Evolutionary conservation across 2,797 vertebrate genomes (phyloP).

Genomic region (Rhadinocentrus ornatus): DNA sequence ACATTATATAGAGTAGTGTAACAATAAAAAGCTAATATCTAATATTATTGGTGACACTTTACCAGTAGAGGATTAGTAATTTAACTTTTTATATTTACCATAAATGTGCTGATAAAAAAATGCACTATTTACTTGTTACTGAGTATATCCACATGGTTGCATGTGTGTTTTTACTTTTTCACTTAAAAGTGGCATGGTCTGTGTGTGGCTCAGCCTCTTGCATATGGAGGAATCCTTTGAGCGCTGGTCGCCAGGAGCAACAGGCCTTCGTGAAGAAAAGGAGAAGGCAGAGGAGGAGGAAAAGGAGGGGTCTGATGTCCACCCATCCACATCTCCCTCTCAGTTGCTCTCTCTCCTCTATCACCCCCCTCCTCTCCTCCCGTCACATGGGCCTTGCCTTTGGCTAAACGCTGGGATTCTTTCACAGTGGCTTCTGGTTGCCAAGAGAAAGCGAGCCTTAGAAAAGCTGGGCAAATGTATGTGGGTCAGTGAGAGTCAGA

Average conservation of each 20-base stretch:
- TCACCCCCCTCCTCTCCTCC: constrained; percentile 36
- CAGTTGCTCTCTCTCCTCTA: constrained; percentile 35
- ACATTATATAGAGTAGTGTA: background rate
- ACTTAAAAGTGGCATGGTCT: background rate
- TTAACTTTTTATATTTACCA: background rate
- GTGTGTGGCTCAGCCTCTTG: constrained; percentile 39
- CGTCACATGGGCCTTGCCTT: constrained; percentile 79
- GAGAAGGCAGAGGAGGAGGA: constrained; percentile 15
- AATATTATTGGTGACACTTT: background rate
- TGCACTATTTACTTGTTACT: background rate
- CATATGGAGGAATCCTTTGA: constrained; percentile 75
- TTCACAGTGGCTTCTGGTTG: constrained; percentile 83
- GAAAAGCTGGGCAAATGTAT: constrained; percentile 81
- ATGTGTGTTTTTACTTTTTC: background rate
- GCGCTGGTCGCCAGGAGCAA: constrained; percentile 73
- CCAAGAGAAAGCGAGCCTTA: constrained; percentile 82
- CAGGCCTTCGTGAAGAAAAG: constrained; percentile 59
- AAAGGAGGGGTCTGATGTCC: constrained; percentile 56
- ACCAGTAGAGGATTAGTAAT: background rate
- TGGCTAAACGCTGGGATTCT: constrained; percentile 86
- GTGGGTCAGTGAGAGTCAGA: constrained; percentile 80
- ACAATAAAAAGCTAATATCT: background rate
- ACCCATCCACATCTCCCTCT: constrained; percentile 53
- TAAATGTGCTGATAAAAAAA: background rate
- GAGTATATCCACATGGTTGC: background rate